Evolutionary conservation across 1,140 invertebrate genomes (phyloP), one percentile per base, ranked within the genome.

Genomic region (Tetragnatha versicolor): DNA sequence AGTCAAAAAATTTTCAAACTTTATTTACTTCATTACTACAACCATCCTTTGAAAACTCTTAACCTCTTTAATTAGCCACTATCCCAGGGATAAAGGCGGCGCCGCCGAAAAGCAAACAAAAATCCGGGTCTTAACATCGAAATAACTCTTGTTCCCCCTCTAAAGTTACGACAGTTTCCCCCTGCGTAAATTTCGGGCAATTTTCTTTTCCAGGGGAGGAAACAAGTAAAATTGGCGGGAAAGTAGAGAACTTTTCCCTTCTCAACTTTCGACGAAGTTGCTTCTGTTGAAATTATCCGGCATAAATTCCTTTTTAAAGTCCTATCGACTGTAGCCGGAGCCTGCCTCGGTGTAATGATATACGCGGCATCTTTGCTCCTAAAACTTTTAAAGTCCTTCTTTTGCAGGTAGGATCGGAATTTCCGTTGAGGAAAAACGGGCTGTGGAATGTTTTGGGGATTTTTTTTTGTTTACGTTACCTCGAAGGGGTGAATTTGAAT

Each of bases 241-340:
- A 63, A 63, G 25, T 2, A 25, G 60, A 42, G 60, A 63, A 42
- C 20, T 25, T 63, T 42, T 63, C 35, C 35, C 5, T 12, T 35
- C 60, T 42, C 60, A 42, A 42, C 60, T 63, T 63, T n/a, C 60
- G n/a, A n/a, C 33, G 42, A 42, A 63, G 60, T 45, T 42, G 27
- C 17, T 9, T 2, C 27, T 37, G 35, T 63, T 63, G 60, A 63
- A 63, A 63, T 63, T 63, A 63, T 63, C 60, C 20, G 33, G 60
- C 60, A 63, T 63, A 63, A 63, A 37, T 63, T 63, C 37, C 60
- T 63, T 63, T 63, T 63, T 63, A 63, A 63, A 63, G 20, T 63
- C 42, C 35, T 42, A 61, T 63, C 35, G 35, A 42, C 60, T 42
- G 37, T 42, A 25, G 60, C 9, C 25, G 60, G 14, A 22, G 20